Conservation (phyloP, 2,797 vertebrate genomes). For the Onychomys torridus region DNA sequence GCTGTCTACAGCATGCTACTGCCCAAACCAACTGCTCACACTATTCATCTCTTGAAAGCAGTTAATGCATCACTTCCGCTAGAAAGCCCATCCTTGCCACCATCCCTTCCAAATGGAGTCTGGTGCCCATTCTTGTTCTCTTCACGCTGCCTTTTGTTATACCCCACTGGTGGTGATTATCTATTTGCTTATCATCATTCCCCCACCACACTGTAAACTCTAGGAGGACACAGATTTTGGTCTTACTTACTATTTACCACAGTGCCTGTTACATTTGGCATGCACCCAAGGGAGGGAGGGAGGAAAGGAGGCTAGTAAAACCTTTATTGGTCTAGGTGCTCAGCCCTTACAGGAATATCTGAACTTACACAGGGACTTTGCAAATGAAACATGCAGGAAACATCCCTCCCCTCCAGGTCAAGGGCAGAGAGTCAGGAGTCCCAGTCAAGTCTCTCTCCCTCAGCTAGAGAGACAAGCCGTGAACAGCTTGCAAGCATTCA, state of each 20-base stretch:
- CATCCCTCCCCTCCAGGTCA: slow-evolving; percentile 30
- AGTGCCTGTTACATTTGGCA: neutral
- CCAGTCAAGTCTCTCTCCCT: slow-evolving; percentile 9
- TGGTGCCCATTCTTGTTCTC: neutral
- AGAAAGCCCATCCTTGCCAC: neutral
- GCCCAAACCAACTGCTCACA: neutral
- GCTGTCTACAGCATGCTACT: neutral
- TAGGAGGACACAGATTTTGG: neutral
- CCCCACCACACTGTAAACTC: neutral
- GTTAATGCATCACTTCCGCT: neutral
- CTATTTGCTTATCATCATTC: neutral
- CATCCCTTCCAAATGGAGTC: neutral
- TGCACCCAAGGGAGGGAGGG: neutral
- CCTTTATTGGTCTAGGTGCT: neutral
- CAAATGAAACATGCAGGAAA: neutral
- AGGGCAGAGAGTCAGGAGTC: slow-evolving; percentile 27
- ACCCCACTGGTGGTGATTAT: neutral
- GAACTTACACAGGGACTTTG: neutral
- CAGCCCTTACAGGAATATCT: neutral
- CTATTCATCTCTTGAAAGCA: neutral
- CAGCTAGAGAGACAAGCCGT: slow-evolving; percentile 36
- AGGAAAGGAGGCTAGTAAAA: neutral
- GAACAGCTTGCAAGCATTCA: slow-evolving; percentile 14
- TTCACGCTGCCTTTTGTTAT: neutral
- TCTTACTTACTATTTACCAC: slow-evolving; percentile 32